phyloP scores from a whole-genome alignment of 2,113 vertebrate genomes.

The Rhegmatorhina hoffmannsi region DNA sequence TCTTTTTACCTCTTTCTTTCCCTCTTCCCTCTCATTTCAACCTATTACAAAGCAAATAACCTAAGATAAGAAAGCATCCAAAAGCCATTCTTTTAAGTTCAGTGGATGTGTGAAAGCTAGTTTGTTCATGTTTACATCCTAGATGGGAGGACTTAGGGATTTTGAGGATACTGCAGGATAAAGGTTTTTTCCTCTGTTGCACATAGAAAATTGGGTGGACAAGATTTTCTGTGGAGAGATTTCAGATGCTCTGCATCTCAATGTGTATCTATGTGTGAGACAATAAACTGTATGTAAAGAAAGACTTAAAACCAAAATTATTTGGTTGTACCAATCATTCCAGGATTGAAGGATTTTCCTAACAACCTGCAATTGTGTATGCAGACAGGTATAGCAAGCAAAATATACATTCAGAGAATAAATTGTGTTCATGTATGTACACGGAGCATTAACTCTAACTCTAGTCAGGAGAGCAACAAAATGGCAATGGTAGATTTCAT shows the following conservation, averaged over 20 bases:
- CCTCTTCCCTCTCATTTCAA: not conserved
- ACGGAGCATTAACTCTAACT: not conserved
- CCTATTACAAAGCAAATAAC: not conserved
- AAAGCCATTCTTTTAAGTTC: not conserved
- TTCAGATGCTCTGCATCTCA: not conserved
- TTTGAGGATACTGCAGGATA: not conserved
- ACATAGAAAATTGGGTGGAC: not conserved
- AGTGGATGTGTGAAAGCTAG: not conserved
- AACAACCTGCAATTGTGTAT: not conserved
- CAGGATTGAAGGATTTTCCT: not conserved
- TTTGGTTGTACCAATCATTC: not conserved
- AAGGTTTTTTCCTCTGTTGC: not conserved
- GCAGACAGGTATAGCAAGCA: not conserved
- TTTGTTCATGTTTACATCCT: not conserved
- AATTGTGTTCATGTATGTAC: not conserved
- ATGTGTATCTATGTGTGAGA: rapidly evolving
- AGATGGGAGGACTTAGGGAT: not conserved
- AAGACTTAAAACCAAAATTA: not conserved
- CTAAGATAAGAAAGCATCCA: not conserved
- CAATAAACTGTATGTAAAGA: not conserved
- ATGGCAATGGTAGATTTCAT: not conserved
- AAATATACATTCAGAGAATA: not conserved
- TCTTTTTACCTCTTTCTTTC: not conserved
- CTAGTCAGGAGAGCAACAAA: not conserved
- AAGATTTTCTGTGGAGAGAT: not conserved